Evolutionary conservation across 2,888 invertebrate species (phyloP), one percentile per base, ranked within the genome.

Genomic region (Oligia fasciuncula): DNA sequence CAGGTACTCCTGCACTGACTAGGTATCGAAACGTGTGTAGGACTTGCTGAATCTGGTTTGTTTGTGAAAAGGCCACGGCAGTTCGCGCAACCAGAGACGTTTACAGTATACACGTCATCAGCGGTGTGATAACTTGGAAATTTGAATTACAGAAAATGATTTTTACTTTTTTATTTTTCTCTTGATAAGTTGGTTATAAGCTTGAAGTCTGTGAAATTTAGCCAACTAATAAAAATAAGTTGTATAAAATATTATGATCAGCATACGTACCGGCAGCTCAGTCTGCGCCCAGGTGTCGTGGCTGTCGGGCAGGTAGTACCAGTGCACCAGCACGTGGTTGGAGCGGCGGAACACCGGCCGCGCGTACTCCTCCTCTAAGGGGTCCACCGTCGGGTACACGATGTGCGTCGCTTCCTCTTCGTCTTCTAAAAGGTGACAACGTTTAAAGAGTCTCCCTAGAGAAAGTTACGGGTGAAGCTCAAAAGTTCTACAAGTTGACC

Each of bases 221-320:
- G 1, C n/a, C 13, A 29, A 60, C 5, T 5, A 60, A 60, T 29
- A 13, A n/a, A 60, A n/a, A n/a, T 4, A n/a, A 13, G 4, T 60
- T n/a, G 4, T 60, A 11, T 60, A 60, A 11, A 60, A n/a, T 60
- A 13, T 60, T 60, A 13, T n/a, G 29, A 6, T 62, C n/a, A 62
- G n/a, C 4, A 66, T 69, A 85, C 81, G 17, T 88, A 97, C 97
- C 83, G 97, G 97, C 76, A 97, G 84, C 6, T 97, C 97, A 0
- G 97, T 94, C 87, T 97, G 97, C 72, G 98, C 97, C 99, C 99
- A 99, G 0, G 98, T 98, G 94, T 99, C 99, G 92, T 98, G 98
- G 87, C 98, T 98, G 95, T 99, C 99, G 2, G 99, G 99, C 92
- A 99, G 98, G 94, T 99, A 99, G 97, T 99, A 99, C 99, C 99